phyloP scores from a whole-genome alignment of 2,797 vertebrate species.

The Eulemur albifrons region DNA sequence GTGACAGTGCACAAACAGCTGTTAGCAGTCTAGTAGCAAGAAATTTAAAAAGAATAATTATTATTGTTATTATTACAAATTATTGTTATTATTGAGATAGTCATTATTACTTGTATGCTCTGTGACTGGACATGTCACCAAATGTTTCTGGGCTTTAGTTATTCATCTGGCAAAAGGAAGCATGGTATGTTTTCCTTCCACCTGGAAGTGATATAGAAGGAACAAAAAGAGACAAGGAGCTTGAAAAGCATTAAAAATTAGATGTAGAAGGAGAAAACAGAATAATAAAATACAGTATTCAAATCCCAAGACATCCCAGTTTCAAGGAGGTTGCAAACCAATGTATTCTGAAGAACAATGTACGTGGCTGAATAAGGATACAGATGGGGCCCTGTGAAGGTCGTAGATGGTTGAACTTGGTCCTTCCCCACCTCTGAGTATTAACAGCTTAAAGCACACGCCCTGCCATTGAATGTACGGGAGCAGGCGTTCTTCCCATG shows the following conservation, averaged over 20 bases:
- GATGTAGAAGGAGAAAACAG: background rate
- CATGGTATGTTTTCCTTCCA: background rate
- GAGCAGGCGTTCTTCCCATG: fast-evolving
- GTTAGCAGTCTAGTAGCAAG: background rate
- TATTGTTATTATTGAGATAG: background rate
- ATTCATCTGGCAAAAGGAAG: background rate
- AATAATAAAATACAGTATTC: background rate
- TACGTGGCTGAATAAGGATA: fast-evolving
- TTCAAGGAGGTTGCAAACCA: background rate
- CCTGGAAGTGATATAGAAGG: background rate
- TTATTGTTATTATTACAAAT: no score
- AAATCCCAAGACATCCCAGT: background rate
- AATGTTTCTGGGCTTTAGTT: background rate
- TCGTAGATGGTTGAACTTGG: fast-evolving
- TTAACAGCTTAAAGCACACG: fast-evolving
- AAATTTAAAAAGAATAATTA: background rate
- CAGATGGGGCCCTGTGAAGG: fast-evolving
- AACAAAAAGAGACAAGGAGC: background rate
- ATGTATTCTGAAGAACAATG: background rate
- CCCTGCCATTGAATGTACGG: fast-evolving
- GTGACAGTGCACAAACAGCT: background rate
- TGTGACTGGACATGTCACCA: background rate
- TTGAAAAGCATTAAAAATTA: background rate
- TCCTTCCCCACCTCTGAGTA: background rate
- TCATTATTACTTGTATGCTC: background rate